phyloP scores from a whole-genome alignment of 1,140 invertebrate genomes.

The Lysiphlebus fabarum region DNA sequence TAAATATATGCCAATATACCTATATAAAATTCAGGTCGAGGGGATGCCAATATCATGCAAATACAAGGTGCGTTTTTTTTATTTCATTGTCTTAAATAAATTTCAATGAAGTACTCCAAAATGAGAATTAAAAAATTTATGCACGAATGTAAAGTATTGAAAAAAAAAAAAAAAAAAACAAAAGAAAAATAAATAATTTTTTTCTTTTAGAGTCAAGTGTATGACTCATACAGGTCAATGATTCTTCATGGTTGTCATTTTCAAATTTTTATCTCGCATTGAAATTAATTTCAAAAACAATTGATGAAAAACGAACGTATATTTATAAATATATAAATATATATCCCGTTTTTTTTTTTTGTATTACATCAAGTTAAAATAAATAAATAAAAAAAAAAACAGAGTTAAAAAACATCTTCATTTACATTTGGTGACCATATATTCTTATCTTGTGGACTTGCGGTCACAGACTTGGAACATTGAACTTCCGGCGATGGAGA shows the following conservation, averaged over 20 bases:
- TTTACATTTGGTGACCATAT: slow-evolving; percentile 6
- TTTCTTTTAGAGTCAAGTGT: no score
- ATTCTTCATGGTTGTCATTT: background rate
- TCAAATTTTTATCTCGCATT: background rate
- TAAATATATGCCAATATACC: slow-evolving; percentile 13
- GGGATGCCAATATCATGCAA: slow-evolving; percentile 19
- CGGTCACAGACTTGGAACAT: background rate
- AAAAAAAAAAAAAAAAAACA: no score
- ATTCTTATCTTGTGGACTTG: slow-evolving; percentile 6
- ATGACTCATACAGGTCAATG: no score
- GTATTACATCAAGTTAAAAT: no score
- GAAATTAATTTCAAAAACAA: background rate
- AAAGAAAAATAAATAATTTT: no score
- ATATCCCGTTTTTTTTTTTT: no score
- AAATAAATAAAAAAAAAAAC: no score
- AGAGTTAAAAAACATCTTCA: no score
- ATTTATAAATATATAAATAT: no score
- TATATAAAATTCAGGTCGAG: slow-evolving; percentile 16
- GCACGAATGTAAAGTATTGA: background rate
- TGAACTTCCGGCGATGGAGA: slow-evolving; percentile 20
- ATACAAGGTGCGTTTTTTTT: slow-evolving; percentile 6
- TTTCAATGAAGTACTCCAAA: slow-evolving; percentile 7
- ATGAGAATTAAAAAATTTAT: background rate
- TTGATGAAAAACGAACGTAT: background rate
- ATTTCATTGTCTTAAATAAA: slow-evolving; percentile 20